These are phyloP conservation scores for Indri indri DNA, from an alignment of 2,113 vertebrate species.

Conservation along the genomic window DNA sequence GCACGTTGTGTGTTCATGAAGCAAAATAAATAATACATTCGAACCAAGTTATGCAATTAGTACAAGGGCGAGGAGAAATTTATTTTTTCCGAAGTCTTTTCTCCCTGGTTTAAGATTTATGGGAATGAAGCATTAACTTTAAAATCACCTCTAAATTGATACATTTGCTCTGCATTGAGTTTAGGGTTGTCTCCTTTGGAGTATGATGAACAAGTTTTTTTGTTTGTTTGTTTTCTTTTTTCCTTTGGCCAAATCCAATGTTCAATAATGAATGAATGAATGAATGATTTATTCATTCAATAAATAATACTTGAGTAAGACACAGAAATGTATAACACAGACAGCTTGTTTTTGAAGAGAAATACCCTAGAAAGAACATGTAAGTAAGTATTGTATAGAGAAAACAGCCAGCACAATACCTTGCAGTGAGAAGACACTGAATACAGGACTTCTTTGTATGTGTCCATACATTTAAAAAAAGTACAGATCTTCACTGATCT, in stretches of 20 bases:
- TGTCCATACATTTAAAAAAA: slow-evolving; percentile 57
- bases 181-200: neutral
- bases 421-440: slow-evolving; percentile 39
- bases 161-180: neutral
- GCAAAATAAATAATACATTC: neutral
- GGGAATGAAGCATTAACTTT: neutral
- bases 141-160: slow-evolving; percentile 4
- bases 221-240: neutral
- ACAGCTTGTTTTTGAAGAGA: slow-evolving; percentile 65
- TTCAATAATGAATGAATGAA: slow-evolving; percentile 49
- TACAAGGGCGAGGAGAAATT: neutral
- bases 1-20: neutral
- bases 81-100: slow-evolving; percentile 15
- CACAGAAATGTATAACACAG: slow-evolving; percentile 59
- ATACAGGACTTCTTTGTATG: slow-evolving; percentile 62
- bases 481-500: slow-evolving; percentile 16
- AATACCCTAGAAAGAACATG: slow-evolving; percentile 52
- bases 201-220: neutral
- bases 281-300: slow-evolving; percentile 49
- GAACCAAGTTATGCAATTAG: neutral
- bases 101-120: neutral
- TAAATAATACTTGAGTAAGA: slow-evolving; percentile 60
- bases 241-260: neutral
- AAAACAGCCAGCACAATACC: slow-evolving; percentile 35
- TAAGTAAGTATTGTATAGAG: slow-evolving; percentile 43